Base-by-base conservation (phyloP, 2,888 invertebrate genomes). In the Malthinus seriepunctatus region DNA sequence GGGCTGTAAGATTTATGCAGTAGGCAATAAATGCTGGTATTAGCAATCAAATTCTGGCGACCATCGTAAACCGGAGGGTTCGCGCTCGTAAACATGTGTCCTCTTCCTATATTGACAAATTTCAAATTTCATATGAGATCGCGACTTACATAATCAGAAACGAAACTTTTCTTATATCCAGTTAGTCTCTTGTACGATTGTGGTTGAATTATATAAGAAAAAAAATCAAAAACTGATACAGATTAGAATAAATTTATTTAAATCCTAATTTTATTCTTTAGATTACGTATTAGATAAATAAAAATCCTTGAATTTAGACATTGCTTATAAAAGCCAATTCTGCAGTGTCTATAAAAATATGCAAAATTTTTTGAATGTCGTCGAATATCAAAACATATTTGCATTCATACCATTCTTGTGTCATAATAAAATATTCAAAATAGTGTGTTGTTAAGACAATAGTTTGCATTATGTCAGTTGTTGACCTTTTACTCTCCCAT, bases 21-120 rank as follows among this genome's bases (percentile, higher is more conserved):
- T 68, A 67, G 69, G 73, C 73, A 73, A 73, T 75, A 75, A 74
- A 75, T 71, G 75, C 67, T 67, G 68, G 71, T 73, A 73, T 74
- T 73, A 73, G 74, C 73, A 72, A 74, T 74, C 64, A 65, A 63
- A 63, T 65, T 62, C 69, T 67, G 69, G 69, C 70, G 68, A 66
- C 64, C 67, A 69, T 71, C 73, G 70, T 73, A 73, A 72, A 73
- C 69, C 70, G 67, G 69, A 69, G 71, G 71, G 72, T 68, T 68
- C 62, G 67, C 51, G 67, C 69, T 73, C 73, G 71, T 73, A 73
- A 73, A 73, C 71, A 71, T 71, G 69, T 71, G 71, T 68, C 69
- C 68, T 69, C 69, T 65, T 69, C 67, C 68, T 66, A 69, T 72
- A 71, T 70, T 69, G 71, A 70, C 69, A 70, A 70, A 68, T 71